phyloP scores from a whole-genome alignment of 64 coral and sea anemone species.

The Montipora capricornis region DNA sequence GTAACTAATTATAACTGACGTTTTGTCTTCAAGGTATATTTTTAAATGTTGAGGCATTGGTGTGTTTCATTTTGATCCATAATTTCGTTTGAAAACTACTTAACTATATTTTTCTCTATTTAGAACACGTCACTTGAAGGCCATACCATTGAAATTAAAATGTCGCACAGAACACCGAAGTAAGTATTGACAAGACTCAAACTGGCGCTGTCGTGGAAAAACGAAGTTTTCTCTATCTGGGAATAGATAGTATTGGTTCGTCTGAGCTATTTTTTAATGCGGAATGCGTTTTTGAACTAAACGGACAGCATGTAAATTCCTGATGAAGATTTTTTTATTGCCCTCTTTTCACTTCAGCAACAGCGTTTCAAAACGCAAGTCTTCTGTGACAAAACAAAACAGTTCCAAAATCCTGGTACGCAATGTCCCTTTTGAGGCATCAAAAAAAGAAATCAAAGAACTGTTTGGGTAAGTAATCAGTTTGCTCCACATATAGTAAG shows the following conservation, averaged over 20 bases:
- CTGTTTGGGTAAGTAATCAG: slow-evolving; percentile 82
- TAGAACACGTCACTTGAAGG: slow-evolving; percentile 84
- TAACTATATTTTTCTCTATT: background rate
- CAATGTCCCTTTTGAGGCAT: slow-evolving; percentile 98
- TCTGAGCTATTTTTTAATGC: too few species aligned
- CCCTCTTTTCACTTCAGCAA: slow-evolving; percentile 34
- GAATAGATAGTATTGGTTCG: too few species aligned
- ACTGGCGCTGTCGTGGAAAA: too few species aligned
- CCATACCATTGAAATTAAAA: slow-evolving; percentile 86
- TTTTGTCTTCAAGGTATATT: background rate
- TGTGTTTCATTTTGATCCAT: background rate
- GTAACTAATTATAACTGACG: background rate
- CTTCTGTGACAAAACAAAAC: slow-evolving; percentile 76
- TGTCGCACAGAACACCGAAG: slow-evolving; percentile 81
- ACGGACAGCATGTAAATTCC: background rate
- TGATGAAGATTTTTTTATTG: background rate
- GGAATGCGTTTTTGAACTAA: too few species aligned
- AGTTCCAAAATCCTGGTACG: slow-evolving; percentile 96
- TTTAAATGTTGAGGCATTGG: background rate
- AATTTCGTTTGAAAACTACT: background rate
- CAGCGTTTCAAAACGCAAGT: slow-evolving; percentile 57
- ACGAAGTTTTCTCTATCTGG: background rate
- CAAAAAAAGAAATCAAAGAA: slow-evolving; percentile 86
- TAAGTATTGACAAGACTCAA: background rate
- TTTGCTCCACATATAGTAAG: background rate